A percentile compares a stretch with the other conserved stretches of the same genome.
Evolutionary conservation across 2,113 vertebrate species (phyloP).

Genomic region (Bambusicola thoracicus): DNA sequence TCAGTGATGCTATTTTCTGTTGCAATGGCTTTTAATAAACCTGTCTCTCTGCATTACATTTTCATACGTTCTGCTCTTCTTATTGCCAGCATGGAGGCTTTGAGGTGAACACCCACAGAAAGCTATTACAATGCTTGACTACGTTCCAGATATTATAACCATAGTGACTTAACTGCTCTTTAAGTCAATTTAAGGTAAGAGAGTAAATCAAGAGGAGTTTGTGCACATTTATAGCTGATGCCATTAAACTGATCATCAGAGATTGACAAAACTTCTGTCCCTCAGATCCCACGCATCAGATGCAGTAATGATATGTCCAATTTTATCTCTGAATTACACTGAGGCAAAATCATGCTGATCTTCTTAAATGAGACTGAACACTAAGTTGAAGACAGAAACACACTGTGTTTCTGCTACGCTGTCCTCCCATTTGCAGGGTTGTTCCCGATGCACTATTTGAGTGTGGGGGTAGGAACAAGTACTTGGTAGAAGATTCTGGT

Average conservation of each 20-base stretch:
- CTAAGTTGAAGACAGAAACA: slow-evolving; percentile 7
- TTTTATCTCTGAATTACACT: slow-evolving; percentile 14
- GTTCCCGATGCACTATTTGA: not conserved
- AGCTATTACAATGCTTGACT: not conserved
- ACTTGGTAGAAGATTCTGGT: not conserved
- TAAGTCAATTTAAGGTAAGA: not conserved
- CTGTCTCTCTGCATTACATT: slow-evolving; percentile 63
- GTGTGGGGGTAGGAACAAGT: not conserved
- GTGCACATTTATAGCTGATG: not conserved
- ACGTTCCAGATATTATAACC: slow-evolving; percentile 45
- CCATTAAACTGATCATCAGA: not conserved
- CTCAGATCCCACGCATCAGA: not conserved
- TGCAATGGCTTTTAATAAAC: slow-evolving; percentile 77
- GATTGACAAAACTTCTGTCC: not conserved
- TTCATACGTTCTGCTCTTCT: slow-evolving; percentile 70
- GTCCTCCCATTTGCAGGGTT: not conserved
- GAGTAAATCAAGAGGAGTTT: slow-evolving; percentile 20
- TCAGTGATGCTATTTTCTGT: slow-evolving; percentile 65
- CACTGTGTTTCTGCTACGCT: not conserved
- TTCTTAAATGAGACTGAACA: not conserved
- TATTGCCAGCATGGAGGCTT: slow-evolving; percentile 60
- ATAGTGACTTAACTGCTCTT: slow-evolving; percentile 14
- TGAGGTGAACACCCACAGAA: slow-evolving; percentile 41
- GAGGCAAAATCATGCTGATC: not conserved
- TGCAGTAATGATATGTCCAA: not conserved